phyloP scores from a whole-genome alignment of 2,113 vertebrate genomes.

The Pomatorhinus ruficollis region DNA sequence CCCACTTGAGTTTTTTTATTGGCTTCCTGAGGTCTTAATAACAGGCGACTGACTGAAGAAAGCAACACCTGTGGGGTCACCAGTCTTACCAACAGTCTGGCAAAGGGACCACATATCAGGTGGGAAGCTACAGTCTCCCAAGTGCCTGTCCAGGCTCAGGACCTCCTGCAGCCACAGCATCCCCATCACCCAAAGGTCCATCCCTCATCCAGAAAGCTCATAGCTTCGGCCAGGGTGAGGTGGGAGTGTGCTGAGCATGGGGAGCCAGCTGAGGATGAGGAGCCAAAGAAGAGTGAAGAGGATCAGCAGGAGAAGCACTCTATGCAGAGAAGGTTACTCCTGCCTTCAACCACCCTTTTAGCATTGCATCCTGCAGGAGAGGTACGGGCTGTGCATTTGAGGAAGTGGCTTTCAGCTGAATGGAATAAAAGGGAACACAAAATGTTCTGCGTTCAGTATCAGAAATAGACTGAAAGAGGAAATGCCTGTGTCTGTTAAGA shows the following conservation, averaged over 20 bases:
- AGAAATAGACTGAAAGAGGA: slow-evolving; percentile 1
- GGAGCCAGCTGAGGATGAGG: background rate
- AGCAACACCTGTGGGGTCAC: background rate
- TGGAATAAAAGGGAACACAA: slow-evolving; percentile 4
- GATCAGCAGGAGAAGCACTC: background rate
- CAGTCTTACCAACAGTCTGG: background rate
- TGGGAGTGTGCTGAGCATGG: accelerated
- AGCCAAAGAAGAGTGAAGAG: background rate
- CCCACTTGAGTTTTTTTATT: background rate
- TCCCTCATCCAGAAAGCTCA: background rate
- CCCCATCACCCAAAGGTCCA: background rate
- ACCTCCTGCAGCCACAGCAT: background rate
- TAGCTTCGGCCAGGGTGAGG: accelerated
- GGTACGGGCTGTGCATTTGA: background rate
- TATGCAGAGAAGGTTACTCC: background rate
- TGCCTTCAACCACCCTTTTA: background rate
- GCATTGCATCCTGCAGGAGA: background rate
- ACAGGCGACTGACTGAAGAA: background rate
- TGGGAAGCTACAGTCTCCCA: background rate
- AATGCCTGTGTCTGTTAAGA: background rate
- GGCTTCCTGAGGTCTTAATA: background rate
- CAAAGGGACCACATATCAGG: background rate
- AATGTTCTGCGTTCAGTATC: background rate
- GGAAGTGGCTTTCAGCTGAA: slow-evolving; percentile 50
- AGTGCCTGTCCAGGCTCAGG: background rate